Base-by-base conservation (phyloP, 2,888 invertebrate genomes). In the Pammene aurita region DNA sequence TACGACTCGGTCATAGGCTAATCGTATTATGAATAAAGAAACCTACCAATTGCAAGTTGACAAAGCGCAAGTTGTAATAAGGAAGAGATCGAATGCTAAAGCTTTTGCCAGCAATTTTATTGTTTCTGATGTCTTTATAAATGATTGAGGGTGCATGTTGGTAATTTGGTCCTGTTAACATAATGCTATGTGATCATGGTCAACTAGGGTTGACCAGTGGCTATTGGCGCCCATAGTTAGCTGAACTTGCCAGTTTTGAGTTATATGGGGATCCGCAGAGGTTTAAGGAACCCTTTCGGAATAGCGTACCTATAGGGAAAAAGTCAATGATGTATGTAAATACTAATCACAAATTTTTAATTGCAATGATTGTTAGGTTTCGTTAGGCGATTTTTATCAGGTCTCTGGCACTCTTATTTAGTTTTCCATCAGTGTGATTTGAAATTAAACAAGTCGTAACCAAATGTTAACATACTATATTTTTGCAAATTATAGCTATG, bases 1-100 rank as follows among this genome's bases (percentile, higher is more conserved):
- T 38, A 72, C 84, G 80, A 80, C 74, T 72, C 78, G 84, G 85
- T 84, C 86, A 85, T 78, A 86, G 87, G 85, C 84, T 77, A 78
- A 70, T 75, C 74, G 74, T 73, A 76, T 76, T 75, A 67, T 67
- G 65, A 67, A 62, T 63, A 66, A 70, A 56, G 61, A 42, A 55
- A 65, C 16, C 64, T 11, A 70, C 66, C 60, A 70, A 70, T 60
- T 54, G 64, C 54, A 16, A n/a, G 57, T 66, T 62, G 61, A 57
- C 46, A 69, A 64, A 69, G 64, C 54, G 58, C 41, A 69, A 41
- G 54, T 65, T 73, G 71, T 71, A 80, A 83, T 83, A 73, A 85
- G 84, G 83, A 83, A 84, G 75, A 66, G 56, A 62, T 71, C 76
- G 76, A 72, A 77, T 75, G 67, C 67, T 75, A 72, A 71, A 77